Evolutionary conservation across 2,113 vertebrate genomes (phyloP).

Genomic region (Bos indicus): DNA sequence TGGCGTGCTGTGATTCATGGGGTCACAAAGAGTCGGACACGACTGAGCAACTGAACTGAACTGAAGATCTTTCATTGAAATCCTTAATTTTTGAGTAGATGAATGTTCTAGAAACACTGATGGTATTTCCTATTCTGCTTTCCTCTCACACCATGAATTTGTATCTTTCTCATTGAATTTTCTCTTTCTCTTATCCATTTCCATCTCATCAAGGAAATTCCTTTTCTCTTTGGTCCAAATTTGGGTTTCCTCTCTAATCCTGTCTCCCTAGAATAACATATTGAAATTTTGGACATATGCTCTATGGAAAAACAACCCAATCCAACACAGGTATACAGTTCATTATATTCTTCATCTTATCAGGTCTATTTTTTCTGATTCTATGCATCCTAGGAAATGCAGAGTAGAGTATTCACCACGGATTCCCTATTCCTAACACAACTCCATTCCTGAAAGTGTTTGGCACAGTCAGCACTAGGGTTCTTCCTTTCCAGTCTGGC

Average conservation of each 20-base stretch:
- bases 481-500: conserved; percentile 1
- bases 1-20: too few species aligned
- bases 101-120: neutral
- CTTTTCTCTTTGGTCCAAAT: neutral
- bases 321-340: neutral
- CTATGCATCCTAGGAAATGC: neutral
- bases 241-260: neutral
- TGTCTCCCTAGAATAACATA: neutral
- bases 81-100: neutral
- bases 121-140: neutral
- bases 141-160: neutral
- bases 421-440: neutral
- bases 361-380: neutral
- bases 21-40: too few species aligned
- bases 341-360: neutral
- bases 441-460: neutral
- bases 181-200: neutral
- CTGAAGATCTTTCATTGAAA: neutral
- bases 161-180: neutral
- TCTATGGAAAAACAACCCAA: neutral
- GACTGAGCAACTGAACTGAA: too few species aligned
- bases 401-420: neutral
- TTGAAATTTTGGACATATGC: neutral
- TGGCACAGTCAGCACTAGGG: neutral
- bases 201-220: neutral